Evolutionary conservation across 2,113 vertebrate genomes (phyloP), one percentile per base, ranked within the genome.

Genomic region (Erythrocercus mccallii): DNA sequence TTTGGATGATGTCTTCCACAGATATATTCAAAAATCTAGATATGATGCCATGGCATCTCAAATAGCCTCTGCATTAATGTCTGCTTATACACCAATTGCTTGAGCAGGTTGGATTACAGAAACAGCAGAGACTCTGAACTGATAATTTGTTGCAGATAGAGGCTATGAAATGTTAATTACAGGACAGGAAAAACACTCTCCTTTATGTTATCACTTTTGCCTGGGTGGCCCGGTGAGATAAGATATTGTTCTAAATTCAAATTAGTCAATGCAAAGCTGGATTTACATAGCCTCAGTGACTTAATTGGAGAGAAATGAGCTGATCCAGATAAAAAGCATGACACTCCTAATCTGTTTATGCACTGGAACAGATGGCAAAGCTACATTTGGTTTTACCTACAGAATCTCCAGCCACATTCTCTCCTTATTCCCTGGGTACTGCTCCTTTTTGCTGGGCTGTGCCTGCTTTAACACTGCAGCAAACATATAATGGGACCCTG

Each of bases 251-350:
- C 78, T 74, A 85, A 92, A 87, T 96, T 80, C 78, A 88, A 82
- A 95, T 85, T 80, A 71, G 27, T 83, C 38, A 45, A 68, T 92
- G 47, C 44, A 90, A 78, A 86, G 24, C 27, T 82, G 81, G 22
- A 83, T 95, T 96, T 95, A 64, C 79, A 77, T n/a, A 90, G 37
- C 31, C 31, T 74, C 68, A 50, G 44, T 76, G 81, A 37, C n/a
- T 94, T 93, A 88, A 95, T 81, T 68, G 24, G 50, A 56, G 17
- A 88, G 58, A 95, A 97, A 94, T 94, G 51, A 97, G 47, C 74
- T 88, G 54, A 88, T 94, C 18, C 81, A 78, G 54, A 94, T 90
- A 95, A 91, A 82, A 88, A 81, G 38, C 85, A 66, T 82, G 78
- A 88, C 95, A 90, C 30, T 10, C 3, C 8, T 90, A 83, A 96